Evolutionary conservation across 2,113 vertebrate species (phyloP).

Genomic region (Anseranas semipalmata): DNA sequence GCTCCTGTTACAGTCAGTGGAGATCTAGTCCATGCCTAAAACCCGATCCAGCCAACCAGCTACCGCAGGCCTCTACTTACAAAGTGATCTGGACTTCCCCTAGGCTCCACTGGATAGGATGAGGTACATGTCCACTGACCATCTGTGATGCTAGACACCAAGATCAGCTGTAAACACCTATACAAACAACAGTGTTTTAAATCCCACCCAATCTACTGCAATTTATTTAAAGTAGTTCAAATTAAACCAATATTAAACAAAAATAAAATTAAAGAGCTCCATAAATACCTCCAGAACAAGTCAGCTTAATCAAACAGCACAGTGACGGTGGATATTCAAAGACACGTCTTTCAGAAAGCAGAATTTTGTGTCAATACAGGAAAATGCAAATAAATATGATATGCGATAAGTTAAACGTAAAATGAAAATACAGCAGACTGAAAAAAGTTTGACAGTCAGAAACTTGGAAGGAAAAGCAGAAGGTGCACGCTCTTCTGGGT

Average conservation of each 20-base stretch:
- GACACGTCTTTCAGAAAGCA: background rate
- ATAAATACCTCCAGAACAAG: background rate
- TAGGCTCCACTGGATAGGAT: background rate
- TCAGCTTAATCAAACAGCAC: background rate
- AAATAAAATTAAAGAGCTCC: background rate
- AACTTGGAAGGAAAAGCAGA: background rate
- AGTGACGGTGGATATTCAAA: background rate
- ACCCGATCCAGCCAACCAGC: background rate
- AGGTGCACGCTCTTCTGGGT: background rate
- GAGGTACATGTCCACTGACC: fast-evolving
- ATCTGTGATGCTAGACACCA: background rate
- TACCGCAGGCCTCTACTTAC: background rate
- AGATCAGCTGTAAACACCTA: background rate
- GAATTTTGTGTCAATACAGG: background rate
- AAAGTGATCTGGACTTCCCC: background rate
- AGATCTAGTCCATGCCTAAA: background rate
- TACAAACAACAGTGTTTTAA: background rate
- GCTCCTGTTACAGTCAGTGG: fast-evolving
- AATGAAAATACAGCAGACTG: background rate
- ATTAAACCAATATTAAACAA: background rate
- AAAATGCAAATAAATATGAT: background rate
- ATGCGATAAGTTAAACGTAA: background rate
- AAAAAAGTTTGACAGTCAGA: background rate
- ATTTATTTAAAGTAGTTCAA: background rate
- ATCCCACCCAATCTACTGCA: background rate